Conservation (phyloP, 1,140 invertebrate species). For the Bacillus rossius region DNA sequence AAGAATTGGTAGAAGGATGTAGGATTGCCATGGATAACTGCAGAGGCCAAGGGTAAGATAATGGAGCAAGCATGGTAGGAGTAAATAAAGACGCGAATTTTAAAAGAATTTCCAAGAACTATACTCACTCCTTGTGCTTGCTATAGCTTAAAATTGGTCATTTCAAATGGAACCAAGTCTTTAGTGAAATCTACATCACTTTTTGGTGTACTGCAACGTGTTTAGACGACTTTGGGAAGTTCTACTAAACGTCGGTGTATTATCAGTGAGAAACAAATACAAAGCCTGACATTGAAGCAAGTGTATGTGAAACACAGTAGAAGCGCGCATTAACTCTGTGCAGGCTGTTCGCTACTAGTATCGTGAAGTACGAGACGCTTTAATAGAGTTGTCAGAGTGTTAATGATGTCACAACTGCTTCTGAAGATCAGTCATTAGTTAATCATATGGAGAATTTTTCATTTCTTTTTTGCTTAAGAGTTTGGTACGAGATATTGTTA, state of each 20-base stretch:
- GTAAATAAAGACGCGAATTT: constrained; percentile 11
- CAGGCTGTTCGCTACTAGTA: no score
- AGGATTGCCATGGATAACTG: constrained; percentile 18
- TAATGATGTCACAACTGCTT: not conserved
- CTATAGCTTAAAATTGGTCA: constrained; percentile 19
- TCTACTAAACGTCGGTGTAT: no score
- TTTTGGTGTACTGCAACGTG: not conserved
- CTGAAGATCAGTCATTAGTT: not conserved
- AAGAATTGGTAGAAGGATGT: not conserved
- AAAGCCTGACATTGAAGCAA: no score
- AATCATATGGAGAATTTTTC: not conserved
- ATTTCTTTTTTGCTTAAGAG: not conserved
- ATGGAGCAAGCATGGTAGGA: constrained; percentile 22
- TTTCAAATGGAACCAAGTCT: constrained; percentile 10
- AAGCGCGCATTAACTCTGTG: no score
- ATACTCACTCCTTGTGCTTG: constrained; percentile 17
- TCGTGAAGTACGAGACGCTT: no score
- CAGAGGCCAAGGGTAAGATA: constrained; percentile 25
- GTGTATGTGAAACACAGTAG: no score
- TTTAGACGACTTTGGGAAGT: not conserved
- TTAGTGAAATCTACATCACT: not conserved
- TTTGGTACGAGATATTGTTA: not conserved
- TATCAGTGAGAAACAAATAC: no score
- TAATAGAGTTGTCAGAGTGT: not conserved
- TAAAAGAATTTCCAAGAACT: constrained; percentile 1